A percentile compares a stretch with the other conserved stretches of the same genome.
Conservation (phyloP, 1,140 invertebrate species). For the Drosophila novamexicana region DNA sequence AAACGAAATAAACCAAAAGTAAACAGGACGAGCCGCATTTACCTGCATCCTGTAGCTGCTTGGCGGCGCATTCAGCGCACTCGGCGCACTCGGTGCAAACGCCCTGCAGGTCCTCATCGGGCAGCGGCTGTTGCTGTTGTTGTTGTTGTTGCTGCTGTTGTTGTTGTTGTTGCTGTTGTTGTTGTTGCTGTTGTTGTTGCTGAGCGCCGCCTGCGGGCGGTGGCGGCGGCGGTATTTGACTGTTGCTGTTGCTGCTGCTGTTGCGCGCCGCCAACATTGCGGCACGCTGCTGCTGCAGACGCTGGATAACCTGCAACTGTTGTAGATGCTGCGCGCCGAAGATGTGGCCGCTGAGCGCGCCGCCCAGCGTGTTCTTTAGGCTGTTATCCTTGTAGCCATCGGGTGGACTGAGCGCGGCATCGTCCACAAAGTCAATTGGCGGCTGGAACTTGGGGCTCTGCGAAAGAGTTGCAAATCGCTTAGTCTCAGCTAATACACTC, state of each 20-base stretch:
- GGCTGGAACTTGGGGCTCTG: constrained; percentile 87
- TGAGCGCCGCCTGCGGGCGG: constrained; percentile 64
- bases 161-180: constrained; percentile 46
- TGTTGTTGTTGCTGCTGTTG: constrained; percentile 53
- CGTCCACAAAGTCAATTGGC: constrained; percentile 88
- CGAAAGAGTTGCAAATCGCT: constrained; percentile 1
- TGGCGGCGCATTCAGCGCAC: constrained; percentile 84
- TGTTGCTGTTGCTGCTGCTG: constrained; percentile 34
- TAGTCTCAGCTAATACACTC: not conserved
- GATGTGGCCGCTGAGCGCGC: constrained; percentile 86
- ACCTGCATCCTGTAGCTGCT: constrained; percentile 83
- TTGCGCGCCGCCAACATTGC: constrained; percentile 84
- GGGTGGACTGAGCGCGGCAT: constrained; percentile 93
- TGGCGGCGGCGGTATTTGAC: constrained; percentile 78
- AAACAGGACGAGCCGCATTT: constrained; percentile 31
- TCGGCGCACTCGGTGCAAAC: constrained; percentile 84
- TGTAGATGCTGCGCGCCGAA: constrained; percentile 87
- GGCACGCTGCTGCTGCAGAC: constrained; percentile 85
- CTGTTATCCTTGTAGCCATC: constrained; percentile 93
- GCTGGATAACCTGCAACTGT: constrained; percentile 85
- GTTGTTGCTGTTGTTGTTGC: constrained; percentile 47
- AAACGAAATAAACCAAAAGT: constrained; percentile 2
- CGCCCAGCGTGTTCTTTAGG: constrained; percentile 85
- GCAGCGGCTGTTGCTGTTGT: constrained; percentile 56
- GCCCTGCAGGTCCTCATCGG: constrained; percentile 77